Evolutionary conservation across 1,140 invertebrate species (phyloP), one percentile per base, ranked within the genome.

Genomic region (Musca domestica): DNA sequence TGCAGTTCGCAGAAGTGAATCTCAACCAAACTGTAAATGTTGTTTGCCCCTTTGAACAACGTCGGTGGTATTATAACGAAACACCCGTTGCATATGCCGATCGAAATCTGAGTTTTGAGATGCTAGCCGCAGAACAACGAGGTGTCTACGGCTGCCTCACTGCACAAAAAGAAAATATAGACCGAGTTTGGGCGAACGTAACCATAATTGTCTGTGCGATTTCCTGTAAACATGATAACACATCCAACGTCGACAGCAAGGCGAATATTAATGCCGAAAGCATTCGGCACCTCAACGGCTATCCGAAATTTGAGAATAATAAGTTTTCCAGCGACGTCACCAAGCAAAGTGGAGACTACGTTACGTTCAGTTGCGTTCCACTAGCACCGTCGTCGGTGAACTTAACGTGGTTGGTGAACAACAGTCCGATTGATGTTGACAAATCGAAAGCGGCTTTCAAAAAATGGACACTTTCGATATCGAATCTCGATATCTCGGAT

Each of bases 331-430:
- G 65, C 22, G 58, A 10, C 7, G n/a, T 64, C 12, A 27, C 23
- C 20, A 63, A 69, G 14, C 17, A 89, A 2, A 89, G 88, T 6
- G 90, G 90, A 15, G 88, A 87, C 68, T 86, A 85, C 74, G 77
- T 89, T 2, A 83, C 84, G 65, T 76, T 92, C 0, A 88, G 87
- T 69, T 92, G 89, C 76, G 85, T 85, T 34, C 86, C 86, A 66
- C 65, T 75, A 84, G 88, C 89, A 3, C 88, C 89, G 72, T 88
- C 90, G 1, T 84, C 83, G 46, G 89, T 91, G 2, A 91, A 89
- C 71, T 89, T 93, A 64, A 89, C 88, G 15, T 95, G 92, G 93
- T 84, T 85, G 23, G 92, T 92, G 79, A 88, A 94, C 76, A 88
- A 87, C 19, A 67, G 25, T 2, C 64, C 3, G 64, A 71, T 20